phyloP scores from a whole-genome alignment of 2,888 invertebrate genomes.

The Aproaerema taeniolella region DNA sequence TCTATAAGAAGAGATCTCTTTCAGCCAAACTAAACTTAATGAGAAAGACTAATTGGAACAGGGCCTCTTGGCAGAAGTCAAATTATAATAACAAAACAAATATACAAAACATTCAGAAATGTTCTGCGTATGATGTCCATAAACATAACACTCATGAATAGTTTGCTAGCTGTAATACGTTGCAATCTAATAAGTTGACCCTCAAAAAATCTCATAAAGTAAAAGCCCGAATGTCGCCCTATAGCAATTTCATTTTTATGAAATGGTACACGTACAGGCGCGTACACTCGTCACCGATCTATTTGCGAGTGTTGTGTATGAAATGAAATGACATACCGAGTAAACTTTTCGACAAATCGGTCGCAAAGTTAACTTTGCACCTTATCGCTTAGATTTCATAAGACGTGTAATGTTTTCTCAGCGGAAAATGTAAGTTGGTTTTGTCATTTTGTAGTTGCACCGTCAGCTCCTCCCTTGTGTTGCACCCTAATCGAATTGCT shows the following conservation, averaged over 20 bases:
- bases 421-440: conserved; percentile 27
- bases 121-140: background rate
- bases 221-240: conserved; percentile 53
- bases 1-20: no score
- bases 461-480: conserved; percentile 64
- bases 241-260: conserved; percentile 70
- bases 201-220: conserved; percentile 47
- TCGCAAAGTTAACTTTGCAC: conserved; percentile 1
- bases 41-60: no score
- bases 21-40: no score
- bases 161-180: background rate
- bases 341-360: conserved; percentile 23
- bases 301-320: conserved; percentile 70
- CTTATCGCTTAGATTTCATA: background rate
- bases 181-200: conserved; percentile 31
- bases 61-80: no score
- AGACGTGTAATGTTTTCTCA: background rate
- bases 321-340: conserved; percentile 67
- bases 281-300: conserved; percentile 71
- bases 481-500: conserved; percentile 75
- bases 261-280: conserved; percentile 54
- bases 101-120: no score
- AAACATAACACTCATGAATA: background rate
- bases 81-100: no score
- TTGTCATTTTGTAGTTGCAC: conserved; percentile 45